A percentile compares a stretch with the other conserved stretches of the same genome.
Evolutionary conservation across 2,888 invertebrate species (phyloP).

Genomic region (Macrosiphum euphorbiae): DNA sequence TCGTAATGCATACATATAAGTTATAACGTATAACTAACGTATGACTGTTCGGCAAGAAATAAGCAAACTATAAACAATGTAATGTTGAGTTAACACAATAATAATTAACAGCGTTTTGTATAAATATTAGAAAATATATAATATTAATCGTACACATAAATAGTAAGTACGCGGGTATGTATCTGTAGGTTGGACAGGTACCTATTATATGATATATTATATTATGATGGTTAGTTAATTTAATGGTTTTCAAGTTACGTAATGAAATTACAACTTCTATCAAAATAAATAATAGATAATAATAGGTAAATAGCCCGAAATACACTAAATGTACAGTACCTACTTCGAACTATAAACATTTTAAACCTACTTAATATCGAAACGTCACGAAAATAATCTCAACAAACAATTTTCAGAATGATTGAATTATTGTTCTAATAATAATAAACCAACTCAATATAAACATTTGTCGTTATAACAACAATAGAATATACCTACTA

Average conservation of each 20-base stretch:
- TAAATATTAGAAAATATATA: background rate
- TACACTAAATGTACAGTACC: background rate
- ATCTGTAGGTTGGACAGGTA: background rate
- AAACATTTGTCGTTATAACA: background rate
- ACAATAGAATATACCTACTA: background rate
- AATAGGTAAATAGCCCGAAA: background rate
- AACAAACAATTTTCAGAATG: background rate
- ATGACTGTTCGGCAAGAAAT: background rate
- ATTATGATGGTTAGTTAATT: background rate
- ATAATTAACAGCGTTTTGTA: background rate
- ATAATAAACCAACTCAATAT: background rate
- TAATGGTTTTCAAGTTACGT: background rate
- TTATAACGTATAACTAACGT: background rate
- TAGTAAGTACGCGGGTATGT: background rate
- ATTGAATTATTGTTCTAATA: background rate
- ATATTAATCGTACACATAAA: background rate
- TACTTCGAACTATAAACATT: background rate
- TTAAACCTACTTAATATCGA: slow-evolving; percentile 2
- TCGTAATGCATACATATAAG: background rate
- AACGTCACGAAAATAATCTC: background rate
- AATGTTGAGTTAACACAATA: background rate
- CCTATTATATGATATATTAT: background rate
- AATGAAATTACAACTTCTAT: background rate
- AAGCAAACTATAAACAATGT: background rate
- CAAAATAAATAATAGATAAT: background rate